Evolutionary conservation across 2,113 vertebrate genomes (phyloP).

Genomic region (Indicator maculatus): DNA sequence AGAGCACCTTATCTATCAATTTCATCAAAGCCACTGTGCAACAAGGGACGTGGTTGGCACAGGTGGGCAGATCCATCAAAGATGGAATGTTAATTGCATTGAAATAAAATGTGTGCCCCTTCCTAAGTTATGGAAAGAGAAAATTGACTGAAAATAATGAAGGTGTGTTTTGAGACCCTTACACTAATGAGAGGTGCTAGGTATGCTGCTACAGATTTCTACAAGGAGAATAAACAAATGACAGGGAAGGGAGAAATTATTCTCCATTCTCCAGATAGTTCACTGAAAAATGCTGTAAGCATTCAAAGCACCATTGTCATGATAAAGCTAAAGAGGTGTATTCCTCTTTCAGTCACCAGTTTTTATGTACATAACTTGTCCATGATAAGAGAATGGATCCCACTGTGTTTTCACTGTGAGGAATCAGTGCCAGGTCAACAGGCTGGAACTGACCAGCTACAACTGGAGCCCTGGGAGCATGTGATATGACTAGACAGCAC

Average conservation of each 20-base stretch:
- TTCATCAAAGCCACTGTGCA: not conserved
- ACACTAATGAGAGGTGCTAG: not conserved
- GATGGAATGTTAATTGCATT: not conserved
- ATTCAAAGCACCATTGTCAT: not conserved
- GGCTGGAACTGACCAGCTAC: slow-evolving; percentile 11
- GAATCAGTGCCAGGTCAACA: not conserved
- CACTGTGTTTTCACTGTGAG: not conserved
- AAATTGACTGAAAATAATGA: not conserved
- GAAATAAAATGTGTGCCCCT: not conserved
- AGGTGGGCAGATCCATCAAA: not conserved
- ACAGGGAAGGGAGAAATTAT: not conserved
- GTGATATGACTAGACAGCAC: not conserved
- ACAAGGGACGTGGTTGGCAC: not conserved
- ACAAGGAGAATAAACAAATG: not conserved
- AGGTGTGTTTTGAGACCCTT: not conserved
- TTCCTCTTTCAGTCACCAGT: not conserved
- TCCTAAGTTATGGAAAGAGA: not conserved
- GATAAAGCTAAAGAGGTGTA: not conserved
- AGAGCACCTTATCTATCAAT: not conserved
- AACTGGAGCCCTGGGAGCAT: not conserved
- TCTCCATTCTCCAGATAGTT: not conserved
- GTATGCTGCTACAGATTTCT: not conserved
- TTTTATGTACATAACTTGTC: not conserved
- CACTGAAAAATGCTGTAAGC: not conserved
- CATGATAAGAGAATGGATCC: not conserved